phyloP scores from a whole-genome alignment of 2,888 invertebrate genomes.

The Ischnura elegans region DNA sequence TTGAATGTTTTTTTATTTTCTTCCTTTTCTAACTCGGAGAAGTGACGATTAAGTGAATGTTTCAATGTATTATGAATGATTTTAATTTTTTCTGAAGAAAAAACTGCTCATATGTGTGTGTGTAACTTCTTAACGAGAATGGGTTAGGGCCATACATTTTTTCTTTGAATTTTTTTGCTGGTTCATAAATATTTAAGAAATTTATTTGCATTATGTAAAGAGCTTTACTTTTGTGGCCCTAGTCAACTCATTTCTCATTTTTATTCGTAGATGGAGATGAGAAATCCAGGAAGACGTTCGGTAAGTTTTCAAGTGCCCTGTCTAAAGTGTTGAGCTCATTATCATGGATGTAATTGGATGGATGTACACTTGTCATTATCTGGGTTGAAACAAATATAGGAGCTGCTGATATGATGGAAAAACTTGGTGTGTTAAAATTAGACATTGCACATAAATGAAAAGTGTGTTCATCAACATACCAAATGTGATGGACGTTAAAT shows the following conservation, averaged over 20 bases:
- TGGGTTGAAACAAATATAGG: conserved; percentile 46
- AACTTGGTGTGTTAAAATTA: neutral
- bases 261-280: conserved; percentile 72
- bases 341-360: conserved; percentile 68
- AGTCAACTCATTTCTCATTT: conserved; percentile 69
- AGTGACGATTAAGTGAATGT: conserved; percentile 32
- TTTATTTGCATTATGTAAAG: conserved; percentile 65
- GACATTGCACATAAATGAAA: neutral
- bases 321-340: conserved; percentile 67
- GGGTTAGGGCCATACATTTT: conserved; percentile 69
- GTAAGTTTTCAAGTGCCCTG: conserved; percentile 71
- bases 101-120: conserved; percentile 66
- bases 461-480: neutral
- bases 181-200: conserved; percentile 59
- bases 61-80: conserved; percentile 25
- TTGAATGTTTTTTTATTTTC: conserved; percentile 26
- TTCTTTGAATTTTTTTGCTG: conserved; percentile 69
- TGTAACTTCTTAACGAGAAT: conserved; percentile 69
- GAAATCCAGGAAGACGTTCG: conserved; percentile 72
- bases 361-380: conserved; percentile 60
- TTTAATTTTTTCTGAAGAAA: conserved; percentile 21
- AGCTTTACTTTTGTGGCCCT: conserved; percentile 68
- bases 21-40: conserved; percentile 48
- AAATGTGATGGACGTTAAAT: conserved; percentile 25
- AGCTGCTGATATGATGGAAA: conserved; percentile 71